Base-by-base conservation (phyloP, 2,113 vertebrate species). In the Suricata suricatta region DNA sequence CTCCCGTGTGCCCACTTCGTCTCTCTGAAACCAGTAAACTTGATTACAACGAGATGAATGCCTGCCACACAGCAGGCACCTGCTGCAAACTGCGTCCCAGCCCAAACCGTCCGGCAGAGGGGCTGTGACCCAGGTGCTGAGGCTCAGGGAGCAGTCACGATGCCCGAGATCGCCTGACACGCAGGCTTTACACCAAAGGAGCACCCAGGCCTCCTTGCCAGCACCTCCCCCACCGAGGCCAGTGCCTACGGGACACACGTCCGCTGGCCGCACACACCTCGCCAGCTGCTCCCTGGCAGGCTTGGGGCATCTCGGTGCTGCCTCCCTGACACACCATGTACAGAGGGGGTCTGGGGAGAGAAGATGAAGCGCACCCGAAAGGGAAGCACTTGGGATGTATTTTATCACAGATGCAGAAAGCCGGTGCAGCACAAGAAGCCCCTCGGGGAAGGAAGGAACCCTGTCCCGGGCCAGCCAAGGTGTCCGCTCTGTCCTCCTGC, bases 161-260 rank as follows among this genome's bases (percentile, higher is more conserved):
- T 14, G 9, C 50, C 50, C 1, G 1, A 54, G 50, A 69, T 68
- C 3, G 14, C 29, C 9, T 9, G 9, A 10, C 19, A 27, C 8
- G 47, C 29, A 41, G 64, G 17, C 0, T 0, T 29, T 63, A 69
- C 0, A 9, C 3, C 0, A 17, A 21, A 19, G 2, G 13, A 14
- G 47, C 35, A 1, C 2, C 9, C 82, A 47, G n/a, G 76, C 25
- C 60, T 38, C 1, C 7, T 23, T 5, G 64, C 38, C 14, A 0
- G 71, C 5, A 0, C 38, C 31, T 9, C 57, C 31, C 47, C 41
- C 0, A 0, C 57, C 8, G 57, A 33, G 57, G 47, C 57, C 33
- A 1, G 15, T 5, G 19, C n/a, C 77, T 23, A 15, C 14, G 6
- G 63, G 77, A 29, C 57, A 15, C 13, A 27, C 0, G 0, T 5